Evolutionary conservation across 2,888 invertebrate species (phyloP).

Genomic region (Plemyria rubiginata): DNA sequence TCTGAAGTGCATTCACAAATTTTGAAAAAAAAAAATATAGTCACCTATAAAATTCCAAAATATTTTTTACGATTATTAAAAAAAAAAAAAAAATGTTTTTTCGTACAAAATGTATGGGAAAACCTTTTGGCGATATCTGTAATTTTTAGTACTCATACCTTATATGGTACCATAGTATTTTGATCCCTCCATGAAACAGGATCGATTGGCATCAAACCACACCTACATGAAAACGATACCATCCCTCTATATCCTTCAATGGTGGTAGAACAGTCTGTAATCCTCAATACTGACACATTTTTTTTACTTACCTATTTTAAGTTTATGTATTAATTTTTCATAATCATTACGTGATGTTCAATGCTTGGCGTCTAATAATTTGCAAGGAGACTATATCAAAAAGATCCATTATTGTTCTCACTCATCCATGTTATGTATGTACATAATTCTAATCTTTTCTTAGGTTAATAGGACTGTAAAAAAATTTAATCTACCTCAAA

Average conservation of each 20-base stretch:
- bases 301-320: conserved; percentile 13
- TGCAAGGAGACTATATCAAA: conserved; percentile 56
- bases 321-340: conserved; percentile 52
- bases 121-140: too few relatives aligned
- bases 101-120: too few relatives aligned
- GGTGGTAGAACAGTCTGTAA: conserved; percentile 10
- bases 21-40: too few relatives aligned
- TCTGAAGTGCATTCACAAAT: too few relatives aligned
- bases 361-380: conserved; percentile 66
- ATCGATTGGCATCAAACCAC: too few relatives aligned
- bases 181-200: too few relatives aligned
- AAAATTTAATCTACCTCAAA: conserved; percentile 84
- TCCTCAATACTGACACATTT: conserved; percentile 21
- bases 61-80: too few relatives aligned
- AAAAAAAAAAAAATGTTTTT: too few relatives aligned
- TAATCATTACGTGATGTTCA: conserved; percentile 45
- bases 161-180: too few relatives aligned
- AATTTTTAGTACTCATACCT: too few relatives aligned
- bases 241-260: conserved; percentile 11
- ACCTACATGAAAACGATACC: too few relatives aligned
- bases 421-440: conserved; percentile 72
- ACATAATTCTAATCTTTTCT: conserved; percentile 79
- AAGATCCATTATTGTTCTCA: conserved; percentile 75
- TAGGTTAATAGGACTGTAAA: conserved; percentile 85
- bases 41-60: too few relatives aligned